Conservation (phyloP, 2,888 invertebrate genomes). For the Eudemis profundana region DNA sequence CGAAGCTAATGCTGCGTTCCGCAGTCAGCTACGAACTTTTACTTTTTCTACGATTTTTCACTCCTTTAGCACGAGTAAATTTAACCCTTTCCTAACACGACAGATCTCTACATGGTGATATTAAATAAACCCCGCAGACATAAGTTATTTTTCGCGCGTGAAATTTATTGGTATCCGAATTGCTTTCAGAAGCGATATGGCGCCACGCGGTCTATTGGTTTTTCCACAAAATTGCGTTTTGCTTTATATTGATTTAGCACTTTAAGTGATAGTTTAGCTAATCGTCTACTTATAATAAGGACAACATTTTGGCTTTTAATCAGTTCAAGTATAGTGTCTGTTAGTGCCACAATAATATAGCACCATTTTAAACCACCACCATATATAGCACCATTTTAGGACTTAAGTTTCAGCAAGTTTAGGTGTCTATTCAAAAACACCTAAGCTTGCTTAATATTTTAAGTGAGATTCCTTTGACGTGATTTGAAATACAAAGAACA, state of each 20-base stretch:
- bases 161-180: constrained; percentile 20
- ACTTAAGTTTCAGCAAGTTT: too few relatives aligned
- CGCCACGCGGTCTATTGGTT: constrained; percentile 12
- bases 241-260: background rate
- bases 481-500: background rate
- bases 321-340: too few relatives aligned
- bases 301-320: too few relatives aligned
- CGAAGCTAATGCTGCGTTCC: too few relatives aligned
- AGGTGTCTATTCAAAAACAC: background rate
- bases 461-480: background rate
- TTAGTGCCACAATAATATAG: too few relatives aligned
- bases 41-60: too few relatives aligned
- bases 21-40: too few relatives aligned
- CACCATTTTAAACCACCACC: too few relatives aligned
- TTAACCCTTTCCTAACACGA: background rate
- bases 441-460: background rate
- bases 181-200: constrained; percentile 7
- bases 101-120: background rate
- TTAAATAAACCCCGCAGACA: constrained; percentile 4
- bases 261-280: background rate
- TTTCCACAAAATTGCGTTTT: constrained; percentile 11
- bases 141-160: constrained; percentile 18
- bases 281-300: too few relatives aligned
- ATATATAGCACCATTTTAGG: too few relatives aligned
- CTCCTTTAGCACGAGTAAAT: background rate